Evolutionary conservation across 1,140 invertebrate species (phyloP), one percentile per base, ranked within the genome.

Genomic region (Acarapis woodi): DNA sequence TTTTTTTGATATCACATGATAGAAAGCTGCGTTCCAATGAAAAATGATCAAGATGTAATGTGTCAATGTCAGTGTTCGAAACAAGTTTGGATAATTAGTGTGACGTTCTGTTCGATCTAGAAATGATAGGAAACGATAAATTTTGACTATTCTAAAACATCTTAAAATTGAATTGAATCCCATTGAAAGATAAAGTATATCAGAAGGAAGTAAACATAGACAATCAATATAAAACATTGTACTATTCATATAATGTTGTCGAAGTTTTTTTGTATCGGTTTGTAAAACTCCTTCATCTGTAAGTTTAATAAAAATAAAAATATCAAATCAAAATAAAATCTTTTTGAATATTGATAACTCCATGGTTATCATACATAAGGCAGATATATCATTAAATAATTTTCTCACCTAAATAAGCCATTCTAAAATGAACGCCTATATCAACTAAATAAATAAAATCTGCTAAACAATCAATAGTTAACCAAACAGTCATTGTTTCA

Each of bases 221-320:
- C 80, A 88, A 65, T 96, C 88, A 56, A 94, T 82, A 65, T 97
- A 94, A 63, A 96, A 96, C 32, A 75, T 82, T 36, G 85, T 94
- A 44, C 82, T 87, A 63, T 94, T 94, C 73, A 90, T 88, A 58
- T 97, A 96, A 57, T 94, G 83, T 47, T 82, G 73, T 35, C 85
- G 66, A 39, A 96, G 59, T 57, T 90, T 90, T 3, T 68, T 68
- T 18, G 79, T 66, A 58, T 94, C 83, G 21, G 85, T 94, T 57
- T 94, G 87, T 40, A 96, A 62, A 16, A 96, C 87, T 36, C 82
- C 82, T 55, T 90, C 83, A 57, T 88, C 80, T n/a, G n/a, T n/a
- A n/a, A n/a, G n/a, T n/a, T n/a, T n/a, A n/a, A n/a, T n/a, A n/a
- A n/a, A n/a, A n/a, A n/a, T n/a, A n/a, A n/a, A n/a, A n/a, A n/a